Base-by-base conservation (phyloP, 2,797 vertebrate genomes). In the Anabas testudineus region DNA sequence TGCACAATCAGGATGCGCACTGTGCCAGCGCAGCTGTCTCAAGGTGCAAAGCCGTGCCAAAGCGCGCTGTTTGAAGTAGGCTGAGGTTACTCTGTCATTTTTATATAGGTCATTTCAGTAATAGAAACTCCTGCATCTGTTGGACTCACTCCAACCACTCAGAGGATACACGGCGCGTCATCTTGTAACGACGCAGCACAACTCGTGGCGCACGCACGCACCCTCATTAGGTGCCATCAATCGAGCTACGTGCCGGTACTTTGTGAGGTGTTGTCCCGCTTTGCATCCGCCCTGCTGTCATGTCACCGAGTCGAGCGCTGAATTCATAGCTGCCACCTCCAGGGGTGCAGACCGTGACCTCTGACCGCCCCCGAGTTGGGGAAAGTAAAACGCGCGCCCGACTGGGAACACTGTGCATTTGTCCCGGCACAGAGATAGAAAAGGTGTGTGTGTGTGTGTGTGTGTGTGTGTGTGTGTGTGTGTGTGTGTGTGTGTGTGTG, bases 301-400 rank as follows among this genome's bases (percentile, higher is more conserved):
- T 69, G 65, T 74, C 75, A 51, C 62, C 1, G 45, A 63, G 72
- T 8, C 26, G 76, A 67, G 54, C 70, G 54, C 54, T 55, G 85
- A 46, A 76, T 68, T 65, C 68, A 61, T 28, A 82, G 66, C 78
- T 81, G 47, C 76, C 82, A 76, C 80, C 76, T 87, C 67, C 63
- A 42, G 37, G 64, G 79, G 70, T 76, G 66, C 76, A 55, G 78
- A 84, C 82, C 78, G 80, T 89, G 87, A 89, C 83, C 87, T 70
- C 52, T 87, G 76, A 80, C 77, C 63, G 15, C 42, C 37, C 41
- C 49, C 46, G 32, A 82, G 60, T 42, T 72, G 72, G 67, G 67
- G 74, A 84, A 74, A 88, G 80, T 87, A 69, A 84, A 79, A 74
- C 36, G 56, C 57, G 63, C 63, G 32, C 48, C 21, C 9, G 60